These are phyloP conservation scores for Anneissia japonica DNA, from an alignment of 35 echinoderm and acorn worm genomes.

Conservation along the genomic window DNA sequence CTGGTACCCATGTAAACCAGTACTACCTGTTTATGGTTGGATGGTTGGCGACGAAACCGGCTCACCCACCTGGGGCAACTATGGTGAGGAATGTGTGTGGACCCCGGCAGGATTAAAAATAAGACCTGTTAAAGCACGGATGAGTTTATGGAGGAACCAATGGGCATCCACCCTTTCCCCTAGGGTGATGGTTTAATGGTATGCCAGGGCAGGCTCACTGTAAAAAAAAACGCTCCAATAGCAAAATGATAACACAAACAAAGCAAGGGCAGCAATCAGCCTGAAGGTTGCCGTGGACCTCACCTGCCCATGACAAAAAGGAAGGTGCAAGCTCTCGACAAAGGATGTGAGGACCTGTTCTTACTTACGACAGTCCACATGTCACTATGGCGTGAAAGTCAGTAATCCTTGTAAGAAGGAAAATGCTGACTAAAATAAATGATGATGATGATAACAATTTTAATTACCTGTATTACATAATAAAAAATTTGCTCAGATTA, in stretches of 20 bases:
- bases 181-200: too few species aligned
- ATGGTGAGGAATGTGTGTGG: background rate
- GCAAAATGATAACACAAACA: background rate
- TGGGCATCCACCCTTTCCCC: too few species aligned
- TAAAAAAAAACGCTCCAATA: too few species aligned
- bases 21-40: background rate
- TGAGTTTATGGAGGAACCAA: background rate
- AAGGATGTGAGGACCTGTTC: background rate
- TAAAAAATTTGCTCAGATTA: too few species aligned
- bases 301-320: conserved; percentile 8
- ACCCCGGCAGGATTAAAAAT: background rate
- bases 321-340: background rate
- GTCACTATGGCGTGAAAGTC: too few species aligned
- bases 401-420: too few species aligned
- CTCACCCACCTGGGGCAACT: background rate
- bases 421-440: too few species aligned
- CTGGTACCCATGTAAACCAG: background rate
- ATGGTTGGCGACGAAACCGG: background rate
- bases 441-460: too few species aligned
- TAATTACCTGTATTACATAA: too few species aligned
- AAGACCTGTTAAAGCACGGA: background rate
- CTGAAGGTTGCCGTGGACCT: background rate
- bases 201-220: too few species aligned
- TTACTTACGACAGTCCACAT: background rate
- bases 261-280: background rate